Evolutionary conservation across 2,113 vertebrate species (phyloP).

Genomic region (Phalacrocorax pelagicus): DNA sequence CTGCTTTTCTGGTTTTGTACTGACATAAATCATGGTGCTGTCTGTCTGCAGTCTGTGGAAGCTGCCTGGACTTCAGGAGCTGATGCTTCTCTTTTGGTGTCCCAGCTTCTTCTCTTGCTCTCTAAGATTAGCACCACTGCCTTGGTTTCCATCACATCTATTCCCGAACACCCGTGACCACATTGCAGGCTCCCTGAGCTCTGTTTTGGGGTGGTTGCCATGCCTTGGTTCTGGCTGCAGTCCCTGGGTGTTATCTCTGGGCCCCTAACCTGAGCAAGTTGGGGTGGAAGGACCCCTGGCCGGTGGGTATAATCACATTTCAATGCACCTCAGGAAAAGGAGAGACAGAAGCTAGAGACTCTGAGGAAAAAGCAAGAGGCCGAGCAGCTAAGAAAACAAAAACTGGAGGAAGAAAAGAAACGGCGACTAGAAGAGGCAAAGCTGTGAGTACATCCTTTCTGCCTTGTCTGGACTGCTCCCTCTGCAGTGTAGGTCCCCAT

Average conservation of each 20-base stretch:
- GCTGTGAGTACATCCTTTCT: slow-evolving; percentile 72
- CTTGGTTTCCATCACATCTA: neutral
- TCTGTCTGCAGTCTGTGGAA: neutral
- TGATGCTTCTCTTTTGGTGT: neutral
- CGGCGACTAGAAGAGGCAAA: slow-evolving; percentile 84
- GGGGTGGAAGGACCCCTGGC: neutral
- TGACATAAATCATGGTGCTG: neutral
- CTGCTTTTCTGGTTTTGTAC: neutral
- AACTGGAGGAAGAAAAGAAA: slow-evolving; percentile 89
- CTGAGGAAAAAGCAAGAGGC: slow-evolving; percentile 89
- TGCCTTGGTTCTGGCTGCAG: neutral
- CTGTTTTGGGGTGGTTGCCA: neutral
- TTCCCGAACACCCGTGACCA: neutral
- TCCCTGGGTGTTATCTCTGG: neutral
- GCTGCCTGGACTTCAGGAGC: neutral
- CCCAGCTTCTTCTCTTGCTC: neutral
- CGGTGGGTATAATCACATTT: neutral
- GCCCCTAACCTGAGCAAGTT: neutral
- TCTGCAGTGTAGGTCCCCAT: neutral
- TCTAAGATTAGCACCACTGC: neutral
- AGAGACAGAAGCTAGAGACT: slow-evolving; percentile 84
- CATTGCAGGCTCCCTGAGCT: neutral
- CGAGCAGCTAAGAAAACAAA: slow-evolving; percentile 85
- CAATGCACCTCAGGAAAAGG: slow-evolving; percentile 78
- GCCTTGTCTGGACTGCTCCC: neutral